phyloP scores from a whole-genome alignment of 1,140 invertebrate genomes.

The Cryptotermes secundus region DNA sequence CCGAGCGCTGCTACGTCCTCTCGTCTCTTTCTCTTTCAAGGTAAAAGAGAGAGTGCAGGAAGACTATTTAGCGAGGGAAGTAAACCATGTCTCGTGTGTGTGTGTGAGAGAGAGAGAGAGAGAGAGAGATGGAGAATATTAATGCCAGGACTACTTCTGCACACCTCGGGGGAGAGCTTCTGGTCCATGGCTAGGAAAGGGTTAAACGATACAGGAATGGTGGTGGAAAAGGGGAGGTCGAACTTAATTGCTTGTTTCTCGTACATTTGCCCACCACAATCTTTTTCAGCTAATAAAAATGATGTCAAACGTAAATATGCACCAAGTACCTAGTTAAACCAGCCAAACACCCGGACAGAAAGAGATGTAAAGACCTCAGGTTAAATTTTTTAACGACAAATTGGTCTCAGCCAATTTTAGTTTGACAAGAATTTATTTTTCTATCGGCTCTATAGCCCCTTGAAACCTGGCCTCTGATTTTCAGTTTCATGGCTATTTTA shows the following conservation, averaged over 20 bases:
- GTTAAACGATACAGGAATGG: too few species aligned
- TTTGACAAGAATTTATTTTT: background rate
- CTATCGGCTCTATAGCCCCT: too few species aligned
- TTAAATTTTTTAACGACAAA: background rate
- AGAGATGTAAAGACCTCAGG: background rate
- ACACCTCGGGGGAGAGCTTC: background rate
- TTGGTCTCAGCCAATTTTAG: background rate
- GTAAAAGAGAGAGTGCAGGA: too few species aligned
- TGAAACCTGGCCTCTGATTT: too few species aligned
- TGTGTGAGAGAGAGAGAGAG: too few species aligned
- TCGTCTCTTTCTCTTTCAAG: too few species aligned
- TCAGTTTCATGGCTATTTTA: too few species aligned
- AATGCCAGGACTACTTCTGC: background rate
- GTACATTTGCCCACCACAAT: background rate
- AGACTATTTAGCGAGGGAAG: background rate
- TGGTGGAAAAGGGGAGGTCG: background rate
- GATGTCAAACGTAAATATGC: background rate
- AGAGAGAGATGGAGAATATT: background rate
- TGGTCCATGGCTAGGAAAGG: background rate
- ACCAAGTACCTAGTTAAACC: background rate
- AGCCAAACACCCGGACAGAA: background rate
- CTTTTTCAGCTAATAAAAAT: background rate
- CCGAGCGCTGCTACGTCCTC: too few species aligned
- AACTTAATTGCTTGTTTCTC: conserved; percentile 11
- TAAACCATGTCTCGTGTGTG: background rate